Conservation (phyloP, 2,113 vertebrate species). For the Pimephales promelas region DNA sequence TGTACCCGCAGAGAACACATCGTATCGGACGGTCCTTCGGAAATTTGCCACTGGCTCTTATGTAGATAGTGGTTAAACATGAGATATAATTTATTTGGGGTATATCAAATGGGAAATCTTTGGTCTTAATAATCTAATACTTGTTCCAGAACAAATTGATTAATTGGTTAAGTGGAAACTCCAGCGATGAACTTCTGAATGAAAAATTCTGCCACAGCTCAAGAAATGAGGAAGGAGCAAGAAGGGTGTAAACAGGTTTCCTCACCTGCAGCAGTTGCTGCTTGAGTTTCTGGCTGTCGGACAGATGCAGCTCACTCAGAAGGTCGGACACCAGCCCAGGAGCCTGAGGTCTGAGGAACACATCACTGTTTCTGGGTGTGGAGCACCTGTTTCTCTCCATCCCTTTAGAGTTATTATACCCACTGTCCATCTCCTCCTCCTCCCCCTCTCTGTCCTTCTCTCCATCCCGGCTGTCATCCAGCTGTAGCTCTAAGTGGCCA, state of each 20-base stretch:
- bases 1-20: too few species aligned
- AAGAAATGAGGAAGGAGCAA: background rate
- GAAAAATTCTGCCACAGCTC: background rate
- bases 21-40: too few species aligned
- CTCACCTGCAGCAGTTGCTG: conserved; percentile 83
- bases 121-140: too few species aligned
- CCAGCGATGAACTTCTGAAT: background rate
- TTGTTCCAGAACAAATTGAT: too few species aligned
- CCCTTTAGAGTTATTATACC: conserved; percentile 73
- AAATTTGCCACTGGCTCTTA: too few species aligned
- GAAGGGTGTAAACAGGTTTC: background rate
- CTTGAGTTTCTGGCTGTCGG: conserved; percentile 82
- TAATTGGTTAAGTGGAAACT: background rate
- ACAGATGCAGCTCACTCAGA: conserved; percentile 83
- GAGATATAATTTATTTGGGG: too few species aligned
- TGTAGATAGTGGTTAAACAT: too few species aligned
- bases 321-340: conserved; percentile 82
- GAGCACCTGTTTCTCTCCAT: conserved; percentile 72
- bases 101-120: too few species aligned
- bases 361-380: conserved; percentile 72
- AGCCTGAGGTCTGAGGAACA: conserved; percentile 76
- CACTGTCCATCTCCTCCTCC: conserved; percentile 77
- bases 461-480: conserved; percentile 72
- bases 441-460: conserved; percentile 53
- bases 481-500: conserved; percentile 74